Conservation (phyloP, 2,113 vertebrate species). For the Epinephelus fuscoguttatus region DNA sequence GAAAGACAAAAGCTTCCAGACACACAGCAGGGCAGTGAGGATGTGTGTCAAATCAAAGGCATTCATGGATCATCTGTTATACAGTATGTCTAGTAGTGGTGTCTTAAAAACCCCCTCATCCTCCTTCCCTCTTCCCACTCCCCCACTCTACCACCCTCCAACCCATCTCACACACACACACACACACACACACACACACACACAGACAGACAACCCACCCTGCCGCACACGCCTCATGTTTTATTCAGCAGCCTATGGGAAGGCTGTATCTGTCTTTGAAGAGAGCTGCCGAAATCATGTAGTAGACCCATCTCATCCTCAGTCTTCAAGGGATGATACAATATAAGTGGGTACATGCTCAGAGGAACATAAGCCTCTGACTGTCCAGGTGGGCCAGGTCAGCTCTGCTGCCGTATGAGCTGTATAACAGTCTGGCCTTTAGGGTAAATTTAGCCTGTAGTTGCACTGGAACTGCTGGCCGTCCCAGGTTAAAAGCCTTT, state of each 20-base stretch:
- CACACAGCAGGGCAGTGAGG: constrained; percentile 65
- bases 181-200: constrained; percentile 43
- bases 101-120: constrained; percentile 55
- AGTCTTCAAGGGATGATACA: constrained; percentile 67
- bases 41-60: constrained; percentile 78
- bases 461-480: constrained; percentile 38
- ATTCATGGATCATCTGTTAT: constrained; percentile 71
- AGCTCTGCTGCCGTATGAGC: constrained; percentile 12
- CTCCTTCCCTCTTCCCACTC: constrained; percentile 12
- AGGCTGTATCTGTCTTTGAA: constrained; percentile 80
- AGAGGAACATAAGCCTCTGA: constrained; percentile 50
- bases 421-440: constrained; percentile 32
- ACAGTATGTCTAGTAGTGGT: constrained; percentile 64
- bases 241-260: constrained; percentile 83
- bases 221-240: constrained; percentile 80
- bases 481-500: constrained; percentile 50
- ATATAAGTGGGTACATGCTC: constrained; percentile 64
- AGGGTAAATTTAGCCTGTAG: constrained; percentile 55
- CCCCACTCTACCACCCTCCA: constrained; percentile 8
- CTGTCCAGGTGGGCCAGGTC: constrained; percentile 64
- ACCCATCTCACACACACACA: constrained; percentile 39
- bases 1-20: constrained; percentile 59
- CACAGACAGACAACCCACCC: constrained; percentile 42
- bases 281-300: constrained; percentile 73
- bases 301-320: constrained; percentile 68